Evolutionary conservation across 2,113 vertebrate species (phyloP).

Genomic region (Cololabis saira): DNA sequence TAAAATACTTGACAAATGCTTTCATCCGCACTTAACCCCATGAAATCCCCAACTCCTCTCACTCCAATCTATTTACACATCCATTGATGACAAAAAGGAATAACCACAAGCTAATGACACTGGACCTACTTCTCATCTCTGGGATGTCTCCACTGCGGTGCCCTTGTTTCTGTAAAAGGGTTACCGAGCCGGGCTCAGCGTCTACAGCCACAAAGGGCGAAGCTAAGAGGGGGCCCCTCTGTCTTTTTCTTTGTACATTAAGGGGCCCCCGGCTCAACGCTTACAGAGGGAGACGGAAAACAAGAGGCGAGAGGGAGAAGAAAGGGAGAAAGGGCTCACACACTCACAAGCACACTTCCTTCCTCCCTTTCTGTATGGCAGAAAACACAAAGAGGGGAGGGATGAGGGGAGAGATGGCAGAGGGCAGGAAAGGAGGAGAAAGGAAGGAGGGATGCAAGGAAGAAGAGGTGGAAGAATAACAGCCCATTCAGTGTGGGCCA

Average conservation of each 20-base stretch:
- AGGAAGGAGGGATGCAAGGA: conserved; percentile 40
- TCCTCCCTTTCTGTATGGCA: conserved; percentile 38
- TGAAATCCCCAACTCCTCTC: background rate
- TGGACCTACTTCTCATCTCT: conserved; percentile 35
- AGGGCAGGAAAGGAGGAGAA: conserved; percentile 13
- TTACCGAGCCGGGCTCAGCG: conserved; percentile 49
- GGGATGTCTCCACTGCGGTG: conserved; percentile 46
- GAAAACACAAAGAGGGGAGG: conserved; percentile 47
- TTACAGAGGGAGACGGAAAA: conserved; percentile 45
- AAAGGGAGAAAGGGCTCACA: conserved; percentile 47
- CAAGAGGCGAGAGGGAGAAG: conserved; percentile 42
- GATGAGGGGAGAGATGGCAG: conserved; percentile 27
- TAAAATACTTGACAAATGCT: conserved; percentile 11
- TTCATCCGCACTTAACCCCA: conserved; percentile 23
- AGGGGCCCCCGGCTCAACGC: conserved; percentile 47
- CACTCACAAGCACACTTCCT: conserved; percentile 59
- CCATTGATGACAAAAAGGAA: conserved; percentile 22
- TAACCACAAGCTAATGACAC: conserved; percentile 44
- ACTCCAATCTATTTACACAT: conserved; percentile 31
- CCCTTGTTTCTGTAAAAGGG: conserved; percentile 26
- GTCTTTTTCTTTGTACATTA: conserved; percentile 53
- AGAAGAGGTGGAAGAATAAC: conserved; percentile 52
- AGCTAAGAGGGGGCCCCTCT: conserved; percentile 48
- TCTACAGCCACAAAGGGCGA: conserved; percentile 38
- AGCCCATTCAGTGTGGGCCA: conserved; percentile 69